Conservation (phyloP, 2,113 vertebrate species). For the Phocoena sinus region DNA sequence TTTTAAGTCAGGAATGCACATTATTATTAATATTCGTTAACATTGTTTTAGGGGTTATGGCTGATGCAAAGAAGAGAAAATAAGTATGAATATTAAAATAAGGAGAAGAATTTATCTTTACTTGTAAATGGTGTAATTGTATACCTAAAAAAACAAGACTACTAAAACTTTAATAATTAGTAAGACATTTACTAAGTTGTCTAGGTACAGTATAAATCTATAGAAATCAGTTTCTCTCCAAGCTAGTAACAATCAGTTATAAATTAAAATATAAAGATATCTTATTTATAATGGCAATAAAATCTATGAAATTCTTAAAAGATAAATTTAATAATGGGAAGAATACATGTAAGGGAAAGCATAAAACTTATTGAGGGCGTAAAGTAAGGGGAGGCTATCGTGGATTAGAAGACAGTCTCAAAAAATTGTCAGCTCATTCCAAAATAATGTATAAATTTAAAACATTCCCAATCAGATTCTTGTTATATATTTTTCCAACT, state of each 20-base stretch:
- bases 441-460: not conserved
- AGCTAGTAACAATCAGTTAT: not conserved
- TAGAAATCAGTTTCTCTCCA: not conserved
- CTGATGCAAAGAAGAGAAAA: not conserved
- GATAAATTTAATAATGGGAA: not conserved
- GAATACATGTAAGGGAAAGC: not conserved
- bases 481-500: not conserved
- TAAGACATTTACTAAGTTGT: not conserved
- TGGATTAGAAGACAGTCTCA: not conserved
- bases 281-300: not conserved
- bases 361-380: not conserved
- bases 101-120: not conserved
- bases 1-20: not conserved
- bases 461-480: not conserved
- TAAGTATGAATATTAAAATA: not conserved
- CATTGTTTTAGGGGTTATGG: not conserved
- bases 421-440: not conserved
- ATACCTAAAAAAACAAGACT: not conserved
- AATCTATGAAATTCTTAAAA: not conserved
- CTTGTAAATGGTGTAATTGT: not conserved
- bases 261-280: not conserved
- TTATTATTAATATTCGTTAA: not conserved
- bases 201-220: not conserved
- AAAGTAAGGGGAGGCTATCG: not conserved
- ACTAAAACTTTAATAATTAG: not conserved